Evolutionary conservation across 2,113 vertebrate genomes (phyloP).

Genomic region (Dicrurus megarhynchus): DNA sequence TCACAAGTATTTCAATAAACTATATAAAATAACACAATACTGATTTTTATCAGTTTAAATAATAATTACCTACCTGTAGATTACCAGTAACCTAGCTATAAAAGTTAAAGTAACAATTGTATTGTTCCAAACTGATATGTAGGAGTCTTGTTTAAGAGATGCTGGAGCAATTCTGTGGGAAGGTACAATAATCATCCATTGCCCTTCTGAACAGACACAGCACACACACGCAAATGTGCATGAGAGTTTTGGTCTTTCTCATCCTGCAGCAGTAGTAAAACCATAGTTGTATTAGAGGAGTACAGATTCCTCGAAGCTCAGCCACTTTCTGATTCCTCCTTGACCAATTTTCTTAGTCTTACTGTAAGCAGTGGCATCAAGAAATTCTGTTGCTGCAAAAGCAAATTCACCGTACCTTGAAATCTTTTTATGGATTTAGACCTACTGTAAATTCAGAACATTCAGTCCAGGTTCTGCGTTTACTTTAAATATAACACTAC

Average conservation of each 20-base stretch:
- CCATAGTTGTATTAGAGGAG: not conserved
- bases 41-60: not conserved
- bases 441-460: not conserved
- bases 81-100: not conserved
- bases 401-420: not conserved
- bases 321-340: not conserved
- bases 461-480: not conserved
- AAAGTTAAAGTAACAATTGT: not conserved
- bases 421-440: not conserved
- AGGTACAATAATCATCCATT: not conserved
- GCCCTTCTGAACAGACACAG: not conserved
- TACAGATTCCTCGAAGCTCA: not conserved
- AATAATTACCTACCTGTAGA: not conserved
- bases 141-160: not conserved
- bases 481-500: not conserved
- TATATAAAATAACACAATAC: not conserved
- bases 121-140: not conserved
- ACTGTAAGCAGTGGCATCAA: not conserved
- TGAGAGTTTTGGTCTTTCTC: not conserved
- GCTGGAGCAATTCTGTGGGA: not conserved
- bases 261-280: not conserved
- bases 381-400: not conserved
- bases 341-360: not conserved
- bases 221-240: not conserved
- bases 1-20: not conserved